phyloP scores from a whole-genome alignment of 2,888 invertebrate species.

The Epistrophella euchroma region DNA sequence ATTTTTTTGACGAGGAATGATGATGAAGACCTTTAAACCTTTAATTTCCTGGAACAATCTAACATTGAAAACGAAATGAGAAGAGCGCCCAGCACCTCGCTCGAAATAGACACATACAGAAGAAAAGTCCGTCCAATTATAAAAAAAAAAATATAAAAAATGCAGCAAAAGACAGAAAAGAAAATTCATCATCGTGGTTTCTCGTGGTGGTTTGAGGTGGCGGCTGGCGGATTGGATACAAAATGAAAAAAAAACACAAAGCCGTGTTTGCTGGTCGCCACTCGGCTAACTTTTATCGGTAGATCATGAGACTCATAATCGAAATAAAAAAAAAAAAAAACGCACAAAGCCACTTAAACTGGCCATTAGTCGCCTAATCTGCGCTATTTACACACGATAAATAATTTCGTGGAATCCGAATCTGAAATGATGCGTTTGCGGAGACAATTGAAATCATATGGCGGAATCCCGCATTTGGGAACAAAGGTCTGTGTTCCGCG shows the following conservation, averaged over 20 bases:
- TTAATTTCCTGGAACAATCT: constrained; percentile 36
- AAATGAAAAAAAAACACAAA: constrained; percentile 39
- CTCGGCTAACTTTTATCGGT: constrained; percentile 35
- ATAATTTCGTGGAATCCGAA: constrained; percentile 20
- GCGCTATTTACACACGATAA: constrained; percentile 62
- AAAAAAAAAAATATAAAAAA: constrained; percentile 11
- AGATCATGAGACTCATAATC: constrained; percentile 11
- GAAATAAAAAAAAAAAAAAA: constrained; percentile 7
- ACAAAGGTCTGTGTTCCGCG: constrained; percentile 70
- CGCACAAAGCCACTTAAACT: constrained; percentile 14
- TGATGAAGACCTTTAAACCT: constrained; percentile 34
- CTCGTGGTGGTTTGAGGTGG: constrained; percentile 45
- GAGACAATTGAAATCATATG: constrained; percentile 24
- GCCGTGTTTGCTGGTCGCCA: constrained; percentile 46
- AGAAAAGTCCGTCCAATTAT: constrained; percentile 46
- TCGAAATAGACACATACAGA: constrained; percentile 34
- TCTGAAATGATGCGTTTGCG: constrained; percentile 26
- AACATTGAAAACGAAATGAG: constrained; percentile 46
- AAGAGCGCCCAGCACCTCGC: constrained; percentile 42
- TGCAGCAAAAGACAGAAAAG: constrained; percentile 56
- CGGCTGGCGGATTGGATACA: constrained; percentile 33
- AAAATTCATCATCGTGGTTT: constrained; percentile 56
- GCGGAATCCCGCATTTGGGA: constrained; percentile 39
- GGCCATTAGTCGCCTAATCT: constrained; percentile 16
- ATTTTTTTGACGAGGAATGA: background rate